phyloP scores from a whole-genome alignment of 1,140 invertebrate genomes.

The Dendrolimus kikuchii region DNA sequence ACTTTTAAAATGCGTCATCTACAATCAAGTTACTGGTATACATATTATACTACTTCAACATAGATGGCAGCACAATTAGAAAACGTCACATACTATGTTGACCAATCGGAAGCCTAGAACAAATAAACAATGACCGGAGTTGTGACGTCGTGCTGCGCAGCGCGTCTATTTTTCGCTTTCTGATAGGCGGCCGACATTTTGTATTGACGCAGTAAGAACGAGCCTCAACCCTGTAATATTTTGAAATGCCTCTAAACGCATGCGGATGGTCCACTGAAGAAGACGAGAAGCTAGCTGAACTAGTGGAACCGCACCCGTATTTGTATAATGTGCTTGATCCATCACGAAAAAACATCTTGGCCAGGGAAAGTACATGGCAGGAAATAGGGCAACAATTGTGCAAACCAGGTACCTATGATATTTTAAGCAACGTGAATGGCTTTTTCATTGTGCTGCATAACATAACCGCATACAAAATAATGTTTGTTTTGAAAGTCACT shows the following conservation, averaged over 20 bases:
- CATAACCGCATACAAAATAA: slow-evolving; percentile 19
- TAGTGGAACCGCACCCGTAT: slow-evolving; percentile 51
- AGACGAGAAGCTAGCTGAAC: slow-evolving; percentile 49
- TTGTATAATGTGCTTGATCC: slow-evolving; percentile 50
- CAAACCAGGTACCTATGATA: slow-evolving; percentile 46
- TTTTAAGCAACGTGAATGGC: slow-evolving; percentile 1
- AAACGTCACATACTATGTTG: slow-evolving; percentile 4
- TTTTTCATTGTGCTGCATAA: slow-evolving; percentile 33
- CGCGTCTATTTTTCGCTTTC: slow-evolving; percentile 53
- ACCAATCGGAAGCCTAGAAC: slow-evolving; percentile 25
- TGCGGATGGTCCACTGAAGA: slow-evolving; percentile 53
- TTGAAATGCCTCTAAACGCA: slow-evolving; percentile 56
- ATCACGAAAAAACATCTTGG: slow-evolving; percentile 57
- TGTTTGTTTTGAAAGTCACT: background rate
- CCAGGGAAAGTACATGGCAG: slow-evolving; percentile 53
- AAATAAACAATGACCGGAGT: slow-evolving; percentile 12
- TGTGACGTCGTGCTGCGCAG: slow-evolving; percentile 62
- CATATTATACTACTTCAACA: slow-evolving; percentile 3
- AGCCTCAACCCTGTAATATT: slow-evolving; percentile 37
- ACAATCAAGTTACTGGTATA: background rate
- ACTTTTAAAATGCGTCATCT: background rate
- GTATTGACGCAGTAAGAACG: slow-evolving; percentile 29
- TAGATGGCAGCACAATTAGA: slow-evolving; percentile 16
- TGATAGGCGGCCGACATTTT: slow-evolving; percentile 64
- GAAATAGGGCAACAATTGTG: slow-evolving; percentile 47